Evolutionary conservation across 1,140 invertebrate species (phyloP).

Genomic region (Ruditapes philippinarum): DNA sequence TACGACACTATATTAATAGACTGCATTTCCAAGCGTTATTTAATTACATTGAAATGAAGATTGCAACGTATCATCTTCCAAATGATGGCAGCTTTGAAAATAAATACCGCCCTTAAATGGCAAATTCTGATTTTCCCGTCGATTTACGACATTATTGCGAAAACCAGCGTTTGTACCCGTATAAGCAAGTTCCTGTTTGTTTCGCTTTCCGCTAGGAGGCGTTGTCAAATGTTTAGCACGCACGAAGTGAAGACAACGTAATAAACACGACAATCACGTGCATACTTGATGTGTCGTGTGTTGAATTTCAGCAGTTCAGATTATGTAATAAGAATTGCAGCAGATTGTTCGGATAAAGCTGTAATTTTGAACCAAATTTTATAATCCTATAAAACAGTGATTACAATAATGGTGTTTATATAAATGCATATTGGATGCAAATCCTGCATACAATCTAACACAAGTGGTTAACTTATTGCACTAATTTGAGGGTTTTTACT

Average conservation of each 20-base stretch:
- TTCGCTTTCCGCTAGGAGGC: conserved; percentile 23
- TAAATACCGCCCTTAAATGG: conserved; percentile 40
- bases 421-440: no score
- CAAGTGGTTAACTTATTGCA: no score
- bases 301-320: not conserved
- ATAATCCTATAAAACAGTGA: no score
- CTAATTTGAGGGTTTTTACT: no score
- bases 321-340: not conserved
- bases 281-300: not conserved
- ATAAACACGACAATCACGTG: not conserved
- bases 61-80: conserved; percentile 35
- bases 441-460: no score
- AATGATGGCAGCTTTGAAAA: conserved; percentile 37
- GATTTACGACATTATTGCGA: not conserved
- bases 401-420: no score
- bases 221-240: conserved; percentile 5
- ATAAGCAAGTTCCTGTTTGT: conserved; percentile 27
- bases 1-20: conserved; percentile 47
- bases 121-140: conserved; percentile 26
- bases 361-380: no score
- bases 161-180: conserved; percentile 30
- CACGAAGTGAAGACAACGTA: conserved; percentile 20
- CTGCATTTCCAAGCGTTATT: conserved; percentile 27
- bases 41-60: conserved; percentile 51
- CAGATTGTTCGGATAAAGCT: no score